Evolutionary conservation across 2,888 invertebrate species (phyloP), one percentile per base, ranked within the genome.

Genomic region (Drosophila borborema): DNA sequence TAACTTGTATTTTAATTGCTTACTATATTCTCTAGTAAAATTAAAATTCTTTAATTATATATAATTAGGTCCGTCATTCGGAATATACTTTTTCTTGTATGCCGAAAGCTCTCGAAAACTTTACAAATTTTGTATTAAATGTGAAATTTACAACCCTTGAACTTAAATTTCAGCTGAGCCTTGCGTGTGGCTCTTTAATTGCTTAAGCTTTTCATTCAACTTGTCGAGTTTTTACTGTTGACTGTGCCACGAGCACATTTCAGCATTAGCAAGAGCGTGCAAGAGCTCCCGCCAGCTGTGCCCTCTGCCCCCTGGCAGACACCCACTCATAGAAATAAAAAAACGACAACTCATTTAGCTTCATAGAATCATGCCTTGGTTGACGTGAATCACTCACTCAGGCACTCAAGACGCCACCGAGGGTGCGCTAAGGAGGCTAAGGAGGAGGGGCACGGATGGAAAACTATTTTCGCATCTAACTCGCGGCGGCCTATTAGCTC

Each of bases 331-430:
- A 56, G 74, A 73, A 82, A 74, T 58, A 81, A 86, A 81, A 86
- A 70, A 83, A 75, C 84, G 80, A 86, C 89, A 85, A 85, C 85
- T 86, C 81, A 88, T 86, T 86, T 88, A 88, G 89, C 74, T 88
- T 61, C 84, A 80, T 72, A 86, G 86, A 86, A 81, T 82, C 81
- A 86, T 88, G 86, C 86, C 80, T 81, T 79, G 77, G 82, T 85
- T 87, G 86, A 86, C 89, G 80, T 89, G 89, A 86, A 86, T 86
- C 87, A 89, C 86, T 86, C 86, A 86, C 82, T 87, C 76, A 85
- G 80, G 43, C 71, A 77, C 77, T 80, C 81, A 72, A 76, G 77
- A 72, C 66, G 76, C 63, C 61, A 54, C 62, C 66, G 54, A 56
- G 55, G 14, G 48, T 28, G 28, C 0, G 14, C 41, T 34, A 0